Evolutionary conservation across 2,888 invertebrate species (phyloP).

Genomic region (Sarcophaga caerulescens): DNA sequence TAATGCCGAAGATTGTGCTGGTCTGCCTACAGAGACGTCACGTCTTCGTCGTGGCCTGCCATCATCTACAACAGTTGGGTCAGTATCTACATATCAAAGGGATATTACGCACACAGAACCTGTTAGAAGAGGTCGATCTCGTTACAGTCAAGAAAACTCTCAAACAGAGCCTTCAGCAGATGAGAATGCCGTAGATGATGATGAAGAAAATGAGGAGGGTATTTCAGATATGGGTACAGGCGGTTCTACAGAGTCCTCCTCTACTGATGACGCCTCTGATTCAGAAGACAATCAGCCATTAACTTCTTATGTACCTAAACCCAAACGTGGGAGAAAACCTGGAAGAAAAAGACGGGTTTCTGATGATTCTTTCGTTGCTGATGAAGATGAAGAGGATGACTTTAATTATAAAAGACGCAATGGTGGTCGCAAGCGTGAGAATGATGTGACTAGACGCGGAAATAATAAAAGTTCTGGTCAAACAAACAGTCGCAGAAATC

Average conservation of each 20-base stretch:
- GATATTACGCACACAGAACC: slow-evolving; percentile 39
- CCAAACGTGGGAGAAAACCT: slow-evolving; percentile 65
- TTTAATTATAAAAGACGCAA: slow-evolving; percentile 55
- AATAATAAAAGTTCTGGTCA: slow-evolving; percentile 46
- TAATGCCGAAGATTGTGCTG: slow-evolving; percentile 74
- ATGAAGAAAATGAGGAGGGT: slow-evolving; percentile 73
- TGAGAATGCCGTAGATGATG: slow-evolving; percentile 70
- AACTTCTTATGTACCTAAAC: slow-evolving; percentile 80
- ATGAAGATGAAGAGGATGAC: slow-evolving; percentile 76
- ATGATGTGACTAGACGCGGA: slow-evolving; percentile 19
- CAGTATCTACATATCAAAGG: slow-evolving; percentile 55
- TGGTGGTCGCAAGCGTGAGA: slow-evolving; percentile 47
- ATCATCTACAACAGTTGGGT: slow-evolving; percentile 73
- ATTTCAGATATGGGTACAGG: slow-evolving; percentile 79
- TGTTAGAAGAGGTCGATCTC: slow-evolving; percentile 73
- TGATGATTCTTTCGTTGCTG: slow-evolving; percentile 72
- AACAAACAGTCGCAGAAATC: slow-evolving; percentile 69
- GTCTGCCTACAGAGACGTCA: slow-evolving; percentile 65
- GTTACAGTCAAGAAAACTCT: slow-evolving; percentile 76
- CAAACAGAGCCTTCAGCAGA: slow-evolving; percentile 70
- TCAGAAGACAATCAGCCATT: slow-evolving; percentile 81
- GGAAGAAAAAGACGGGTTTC: slow-evolving; percentile 65
- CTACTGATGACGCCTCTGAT: slow-evolving; percentile 76
- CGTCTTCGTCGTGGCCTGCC: slow-evolving; percentile 76
- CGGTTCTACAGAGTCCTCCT: slow-evolving; percentile 73